Conservation (phyloP, 1,140 invertebrate genomes). For the Drosophila insularis region DNA sequence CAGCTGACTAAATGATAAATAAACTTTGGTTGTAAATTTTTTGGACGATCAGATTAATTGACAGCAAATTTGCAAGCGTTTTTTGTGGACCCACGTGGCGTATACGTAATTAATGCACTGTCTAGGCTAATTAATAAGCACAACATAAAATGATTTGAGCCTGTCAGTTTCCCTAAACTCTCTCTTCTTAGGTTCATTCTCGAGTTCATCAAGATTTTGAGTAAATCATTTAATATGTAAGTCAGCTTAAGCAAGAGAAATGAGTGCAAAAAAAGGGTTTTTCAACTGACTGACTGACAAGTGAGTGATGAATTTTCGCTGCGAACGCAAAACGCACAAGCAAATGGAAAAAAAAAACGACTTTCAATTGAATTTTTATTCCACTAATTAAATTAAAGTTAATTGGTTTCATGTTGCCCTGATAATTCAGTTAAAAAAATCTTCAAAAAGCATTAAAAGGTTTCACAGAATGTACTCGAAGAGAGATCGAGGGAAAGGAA, state of each 20-base stretch:
- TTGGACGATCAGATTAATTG: conserved; percentile 56
- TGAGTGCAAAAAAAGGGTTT: neutral
- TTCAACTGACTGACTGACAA: neutral
- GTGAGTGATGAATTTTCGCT: conserved; percentile 2
- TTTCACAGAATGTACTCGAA: too few relatives aligned
- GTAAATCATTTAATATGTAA: conserved; percentile 4
- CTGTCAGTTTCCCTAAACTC: neutral
- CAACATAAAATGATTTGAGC: conserved; percentile 9
- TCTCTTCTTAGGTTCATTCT: neutral
- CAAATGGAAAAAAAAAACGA: neutral
- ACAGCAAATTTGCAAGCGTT: conserved; percentile 53
- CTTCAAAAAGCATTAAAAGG: too few relatives aligned
- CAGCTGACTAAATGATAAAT: conserved; percentile 33
- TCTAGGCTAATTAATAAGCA: conserved; percentile 62
- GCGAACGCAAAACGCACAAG: neutral
- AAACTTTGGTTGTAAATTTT: conserved; percentile 41
- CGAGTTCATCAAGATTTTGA: neutral
- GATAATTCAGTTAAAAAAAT: neutral
- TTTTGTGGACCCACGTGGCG: conserved; percentile 27
- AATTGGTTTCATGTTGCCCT: conserved; percentile 1
- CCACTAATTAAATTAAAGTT: neutral
- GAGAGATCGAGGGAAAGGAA: too few relatives aligned
- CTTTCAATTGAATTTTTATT: neutral
- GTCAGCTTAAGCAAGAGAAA: neutral
- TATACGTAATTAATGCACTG: conserved; percentile 62